These are phyloP conservation scores for Spilosoma lubricipeda DNA, from an alignment of 2,888 invertebrate species.

Conservation along the genomic window DNA sequence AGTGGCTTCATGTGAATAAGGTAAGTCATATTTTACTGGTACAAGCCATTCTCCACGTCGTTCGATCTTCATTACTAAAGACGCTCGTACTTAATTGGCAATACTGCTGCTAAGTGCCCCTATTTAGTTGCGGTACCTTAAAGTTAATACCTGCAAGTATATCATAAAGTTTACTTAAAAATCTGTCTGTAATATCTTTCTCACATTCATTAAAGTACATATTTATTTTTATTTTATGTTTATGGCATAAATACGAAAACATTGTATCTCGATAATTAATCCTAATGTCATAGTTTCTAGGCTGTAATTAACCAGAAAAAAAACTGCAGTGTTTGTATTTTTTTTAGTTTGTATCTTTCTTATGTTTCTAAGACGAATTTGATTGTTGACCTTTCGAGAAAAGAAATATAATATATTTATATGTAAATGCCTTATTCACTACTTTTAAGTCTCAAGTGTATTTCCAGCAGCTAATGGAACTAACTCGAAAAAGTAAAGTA, in stretches of 20 bases:
- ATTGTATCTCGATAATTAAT: too few species aligned
- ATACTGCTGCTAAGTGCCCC: constrained; percentile 72
- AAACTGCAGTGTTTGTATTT: not conserved
- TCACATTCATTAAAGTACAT: not conserved
- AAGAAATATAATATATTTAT: not conserved
- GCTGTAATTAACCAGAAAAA: not conserved
- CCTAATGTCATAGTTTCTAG: not conserved
- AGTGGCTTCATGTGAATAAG: constrained; percentile 23
- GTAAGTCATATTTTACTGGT: constrained; percentile 53
- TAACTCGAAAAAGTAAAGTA: not conserved
- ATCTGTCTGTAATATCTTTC: not conserved
- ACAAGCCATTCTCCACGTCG: constrained; percentile 46
- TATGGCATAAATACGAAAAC: not conserved
- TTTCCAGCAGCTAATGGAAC: not conserved
- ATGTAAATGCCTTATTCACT: not conserved
- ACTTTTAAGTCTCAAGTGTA: not conserved
- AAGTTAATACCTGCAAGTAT: not conserved
- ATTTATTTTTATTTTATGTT: not conserved
- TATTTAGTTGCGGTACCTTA: constrained; percentile 60
- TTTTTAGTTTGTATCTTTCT: too few species aligned
- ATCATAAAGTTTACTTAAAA: not conserved
- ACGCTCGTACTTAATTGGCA: constrained; percentile 72
- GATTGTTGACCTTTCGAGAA: too few species aligned
- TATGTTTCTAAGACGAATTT: too few species aligned
- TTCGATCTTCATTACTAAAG: constrained; percentile 73